Evolutionary conservation across 2,888 invertebrate genomes (phyloP), one percentile per base, ranked within the genome.

Genomic region (Drosophila siamana): DNA sequence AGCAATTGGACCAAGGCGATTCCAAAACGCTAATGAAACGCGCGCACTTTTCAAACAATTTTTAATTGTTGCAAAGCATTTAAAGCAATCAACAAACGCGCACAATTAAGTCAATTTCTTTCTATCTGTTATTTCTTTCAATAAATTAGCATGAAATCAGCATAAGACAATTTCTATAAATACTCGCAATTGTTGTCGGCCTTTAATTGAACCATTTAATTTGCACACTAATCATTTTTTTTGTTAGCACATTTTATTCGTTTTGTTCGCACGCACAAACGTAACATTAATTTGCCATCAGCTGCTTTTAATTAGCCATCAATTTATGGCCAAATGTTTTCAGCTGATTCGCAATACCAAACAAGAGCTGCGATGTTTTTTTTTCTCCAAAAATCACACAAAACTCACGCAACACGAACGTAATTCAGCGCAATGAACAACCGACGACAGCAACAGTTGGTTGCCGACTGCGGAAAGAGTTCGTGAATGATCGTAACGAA

Each of bases 371-470:
- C 6, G 19, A 38, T 6, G 13, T 13, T 36, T 41, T 22, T 4
- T 40, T 54, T 41, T 41, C 16, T 8, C 33, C 46, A 13, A n/a
- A 22, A 9, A 28, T 46, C 44, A 13, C 26, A 38, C 2, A 15
- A 41, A 52, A 22, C 67, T 33, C 28, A 22, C 38, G 7, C 38
- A 28, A 36, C 3, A 13, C 9, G n/a, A 15, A 51, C 9, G 28
- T 19, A 4, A 9, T 19, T 11, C 38, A 16, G 19, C 0, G 4
- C 47, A 3, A 41, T 19, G 2, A 19, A 24, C 66, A 65, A 71
- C 86, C 74, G 69, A 59, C 50, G 38, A 15, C 51, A 69, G 87
- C 84, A 86, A 86, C 86, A 86, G 86, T 89, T 89, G 89, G 89
- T 89, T 85, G 67, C 56, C 73, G 81, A 88, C 80, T 88, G 78